Base-by-base conservation (phyloP, 2,797 vertebrate species). In the Ptychadena robeensis region DNA sequence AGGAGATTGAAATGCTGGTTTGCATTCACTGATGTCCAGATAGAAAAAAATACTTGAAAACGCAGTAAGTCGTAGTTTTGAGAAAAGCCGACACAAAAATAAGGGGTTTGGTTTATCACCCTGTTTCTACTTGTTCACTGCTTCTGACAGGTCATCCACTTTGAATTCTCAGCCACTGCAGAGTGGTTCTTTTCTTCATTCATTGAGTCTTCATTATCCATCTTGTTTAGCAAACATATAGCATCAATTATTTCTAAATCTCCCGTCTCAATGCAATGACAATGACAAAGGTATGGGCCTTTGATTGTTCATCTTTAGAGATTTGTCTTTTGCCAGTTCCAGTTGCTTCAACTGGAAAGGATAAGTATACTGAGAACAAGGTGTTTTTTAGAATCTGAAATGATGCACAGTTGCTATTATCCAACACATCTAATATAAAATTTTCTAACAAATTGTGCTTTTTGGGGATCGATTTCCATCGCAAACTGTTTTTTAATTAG, bases 351-450 rank as follows among this genome's bases (percentile, higher is more conserved):
- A 14, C 25, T 12, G 28, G 22, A 71, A 44, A 71, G 38, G 2
- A 71, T 71, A 71, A 71, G 12, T 5, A 35, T 70, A n/a, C 68
- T 70, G 68, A 70, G 37, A 44, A 71, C 69, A 40, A 71, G 69
- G 18, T 61, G 57, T 61, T 61, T n/a, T n/a, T 61, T n/a, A 61
- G 57, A 61, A 61, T 61, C 18, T 61, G 18, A 61, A 61, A 61
- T n/a, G 57, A 61, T 61, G 18, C 57, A 44, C 68, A 71, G 22
- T 71, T 71, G 35, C 40, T 27, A 71, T 40, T 9, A 40, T 71
- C 37, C 35, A 71, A 71, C 69, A 71, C 69, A 28, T 72, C 10
- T 2, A 35, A 35, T 35, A 35, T 35, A 35, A 35, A 35, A 35
- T 35, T 35, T 35, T 3, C 34, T 35, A 35, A 35, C 34, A 35